Base-by-base conservation (phyloP, 2,797 vertebrate species). In the Coranthus polyacanthus region DNA sequence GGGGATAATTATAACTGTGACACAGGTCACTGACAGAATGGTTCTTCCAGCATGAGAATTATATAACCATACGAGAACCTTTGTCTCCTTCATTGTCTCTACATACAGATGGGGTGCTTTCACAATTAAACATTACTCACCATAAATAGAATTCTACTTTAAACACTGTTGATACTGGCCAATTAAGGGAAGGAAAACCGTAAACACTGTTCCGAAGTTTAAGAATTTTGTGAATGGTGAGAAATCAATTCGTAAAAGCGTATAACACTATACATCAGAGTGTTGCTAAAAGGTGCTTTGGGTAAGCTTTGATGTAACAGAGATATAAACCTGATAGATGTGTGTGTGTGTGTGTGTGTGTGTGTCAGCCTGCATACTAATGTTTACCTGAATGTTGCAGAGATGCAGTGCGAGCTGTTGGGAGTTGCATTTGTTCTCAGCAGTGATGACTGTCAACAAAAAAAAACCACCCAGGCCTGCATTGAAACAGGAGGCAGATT, bases 1-100 rank as follows among this genome's bases (percentile, higher is more conserved):
- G 22, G 71, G 71, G 72, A 68, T 85, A 83, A 86, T 88, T 87
- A 77, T 77, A 71, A 68, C 68, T 57, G 58, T 72, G 83, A 81
- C 76, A 84, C 38, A 63, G 79, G 86, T 85, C 72, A 41, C 50
- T 39, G 42, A 45, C 66, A 87, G 83, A 83, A 82, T 80, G 59
- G 72, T 54, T 69, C 66, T 82, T 83, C 47, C 34, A 39, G 54
- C 69, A 75, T 53, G 46, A 75, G 61, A 68, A 81, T 84, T 80
- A 89, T 68, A 34, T 64, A 75, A 81, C 75, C 44, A 41, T 76
- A 71, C 10, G 53, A 17, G 37, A 61, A 62, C 21, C 41, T 75
- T 45, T 65, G 34, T 13, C 4, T 68, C 15, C 56, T 45, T 62
- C 9, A 36, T 46, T 76, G n/a, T 50, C 26, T 52, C 26, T 50